Evolutionary conservation across 2,797 vertebrate genomes (phyloP), one percentile per base, ranked within the genome.

Genomic region (Forpus xanthops): DNA sequence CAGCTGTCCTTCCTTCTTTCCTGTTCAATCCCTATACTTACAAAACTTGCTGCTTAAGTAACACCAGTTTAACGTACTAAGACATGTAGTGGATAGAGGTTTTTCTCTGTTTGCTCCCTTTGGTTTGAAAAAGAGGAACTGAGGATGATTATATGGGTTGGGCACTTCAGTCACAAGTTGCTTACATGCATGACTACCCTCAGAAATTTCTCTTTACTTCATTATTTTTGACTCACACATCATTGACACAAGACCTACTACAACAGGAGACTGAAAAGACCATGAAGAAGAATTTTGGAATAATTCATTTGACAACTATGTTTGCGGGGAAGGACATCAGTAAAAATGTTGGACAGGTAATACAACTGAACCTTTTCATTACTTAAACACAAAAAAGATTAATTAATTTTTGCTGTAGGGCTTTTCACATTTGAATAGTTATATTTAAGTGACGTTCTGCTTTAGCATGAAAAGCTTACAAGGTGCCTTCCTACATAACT

Each of bases 121-220:
- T 44, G 37, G 70, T 72, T 82, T 70, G 39, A 85, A 86, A 93
- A 94, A 92, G 92, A 96, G 91, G 94, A 97, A 96, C 87, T 45
- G 60, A 88, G 61, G 66, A 89, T 66, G 83, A 93, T 89, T 91
- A 78, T 64, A 33, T 73, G 89, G 91, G 85, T 49, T 92, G 89
- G 87, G 89, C 70, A 52, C 71, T 88, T 88, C 83, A 91, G 94
- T 96, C 91, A 94, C 91, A 92, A 95, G 95, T 81, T 94, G 66
- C 87, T 93, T 93, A 70, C 24, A 70, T 56, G 91, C 94, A 64
- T 90, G 92, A 95, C 85, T 84, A 41, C 60, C 42, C 87, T 89
- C 79, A 12, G 3, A 92, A 77, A 87, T 86, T 75, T 95, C 65
- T 93, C 75, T 85, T 86, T 66, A 62, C 61, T 91, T 93, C 81